Conservation (phyloP, 2,113 vertebrate genomes). For the Galemys pyrenaicus region DNA sequence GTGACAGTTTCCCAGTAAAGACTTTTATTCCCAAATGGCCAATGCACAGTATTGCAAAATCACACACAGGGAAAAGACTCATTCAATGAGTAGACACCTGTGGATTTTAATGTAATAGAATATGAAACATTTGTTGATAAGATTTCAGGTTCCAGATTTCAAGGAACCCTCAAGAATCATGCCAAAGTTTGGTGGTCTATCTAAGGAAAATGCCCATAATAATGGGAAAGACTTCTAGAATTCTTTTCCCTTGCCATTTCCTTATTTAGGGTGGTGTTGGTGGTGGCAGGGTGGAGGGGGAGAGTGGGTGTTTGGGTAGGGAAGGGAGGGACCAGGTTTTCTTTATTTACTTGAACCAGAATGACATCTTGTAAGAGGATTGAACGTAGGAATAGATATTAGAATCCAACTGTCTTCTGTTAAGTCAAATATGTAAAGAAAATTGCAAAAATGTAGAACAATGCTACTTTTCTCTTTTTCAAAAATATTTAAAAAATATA, state of each 20-base stretch:
- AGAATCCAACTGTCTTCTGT: neutral
- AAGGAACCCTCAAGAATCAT: neutral
- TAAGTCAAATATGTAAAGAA: neutral
- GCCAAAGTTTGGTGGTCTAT: neutral
- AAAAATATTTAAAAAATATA: neutral
- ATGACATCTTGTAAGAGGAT: neutral
- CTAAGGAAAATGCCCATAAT: neutral
- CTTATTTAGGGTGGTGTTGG: fast-evolving
- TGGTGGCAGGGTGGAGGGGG: too few relatives aligned
- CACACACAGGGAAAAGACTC: neutral
- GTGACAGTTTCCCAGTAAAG: neutral
- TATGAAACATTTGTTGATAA: neutral
- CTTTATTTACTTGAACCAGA: neutral
- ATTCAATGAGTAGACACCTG: neutral
- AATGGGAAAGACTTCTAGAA: neutral
- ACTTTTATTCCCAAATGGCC: neutral
- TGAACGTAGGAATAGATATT: too few relatives aligned
- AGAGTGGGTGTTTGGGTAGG: neutral
- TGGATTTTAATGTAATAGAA: neutral
- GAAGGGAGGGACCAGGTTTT: neutral
- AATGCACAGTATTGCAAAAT: neutral
- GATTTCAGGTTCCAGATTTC: neutral
- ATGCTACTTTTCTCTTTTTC: neutral
- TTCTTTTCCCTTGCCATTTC: too few relatives aligned
- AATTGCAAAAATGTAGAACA: neutral